phyloP scores from a whole-genome alignment of 2,113 vertebrate genomes.

The Caretta caretta region DNA sequence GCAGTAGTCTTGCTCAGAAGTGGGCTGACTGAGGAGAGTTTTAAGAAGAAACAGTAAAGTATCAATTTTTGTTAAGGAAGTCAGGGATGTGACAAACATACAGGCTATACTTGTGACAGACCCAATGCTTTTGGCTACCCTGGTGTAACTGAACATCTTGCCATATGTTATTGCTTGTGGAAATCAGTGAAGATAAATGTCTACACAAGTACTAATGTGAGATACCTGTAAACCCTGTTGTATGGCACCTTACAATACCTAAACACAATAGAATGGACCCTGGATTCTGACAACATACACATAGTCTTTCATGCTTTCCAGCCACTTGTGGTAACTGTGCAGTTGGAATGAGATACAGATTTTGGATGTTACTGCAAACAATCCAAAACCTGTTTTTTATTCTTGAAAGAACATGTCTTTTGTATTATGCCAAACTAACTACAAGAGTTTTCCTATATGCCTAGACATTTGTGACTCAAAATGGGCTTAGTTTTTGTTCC shows the following conservation, averaged over 20 bases:
- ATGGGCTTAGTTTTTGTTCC: background rate
- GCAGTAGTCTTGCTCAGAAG: background rate
- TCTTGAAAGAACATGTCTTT: background rate
- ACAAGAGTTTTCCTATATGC: background rate
- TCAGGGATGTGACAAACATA: background rate
- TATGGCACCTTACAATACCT: background rate
- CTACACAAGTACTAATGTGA: background rate
- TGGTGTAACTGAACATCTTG: background rate
- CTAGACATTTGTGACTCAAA: background rate
- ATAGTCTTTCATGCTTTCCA: background rate
- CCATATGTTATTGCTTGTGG: background rate
- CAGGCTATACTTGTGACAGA: background rate
- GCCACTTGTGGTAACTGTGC: background rate
- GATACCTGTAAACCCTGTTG: background rate
- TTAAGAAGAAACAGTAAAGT: background rate
- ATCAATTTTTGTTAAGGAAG: rapidly evolving
- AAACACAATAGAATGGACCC: background rate
- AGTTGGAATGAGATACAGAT: background rate
- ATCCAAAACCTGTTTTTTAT: background rate
- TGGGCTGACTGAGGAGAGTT: background rate
- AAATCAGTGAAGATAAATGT: background rate
- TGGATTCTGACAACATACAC: background rate
- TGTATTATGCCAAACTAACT: background rate
- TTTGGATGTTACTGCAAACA: background rate
- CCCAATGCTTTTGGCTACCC: background rate